Evolutionary conservation across 2,888 invertebrate species (phyloP).

Genomic region (Allacma fusca): DNA sequence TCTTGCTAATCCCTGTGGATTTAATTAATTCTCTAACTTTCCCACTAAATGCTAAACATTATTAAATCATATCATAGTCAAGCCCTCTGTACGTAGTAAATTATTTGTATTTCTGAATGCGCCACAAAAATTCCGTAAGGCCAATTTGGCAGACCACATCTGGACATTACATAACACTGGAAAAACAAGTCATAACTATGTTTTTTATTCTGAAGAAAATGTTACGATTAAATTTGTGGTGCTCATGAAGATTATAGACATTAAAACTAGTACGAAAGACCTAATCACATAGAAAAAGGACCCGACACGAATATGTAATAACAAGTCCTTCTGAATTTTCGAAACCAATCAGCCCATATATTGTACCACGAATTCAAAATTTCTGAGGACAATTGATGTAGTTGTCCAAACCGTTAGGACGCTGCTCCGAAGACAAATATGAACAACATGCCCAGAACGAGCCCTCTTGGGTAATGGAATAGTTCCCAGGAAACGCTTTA

Average conservation of each 20-base stretch:
- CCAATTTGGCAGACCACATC: too few species aligned
- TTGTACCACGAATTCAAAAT: neutral
- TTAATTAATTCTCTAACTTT: too few species aligned
- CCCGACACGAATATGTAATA: neutral
- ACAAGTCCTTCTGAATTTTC: neutral
- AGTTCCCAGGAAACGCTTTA: neutral
- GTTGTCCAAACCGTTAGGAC: neutral
- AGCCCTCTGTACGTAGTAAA: too few species aligned
- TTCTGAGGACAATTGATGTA: neutral
- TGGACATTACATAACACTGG: too few species aligned
- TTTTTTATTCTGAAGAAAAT: neutral
- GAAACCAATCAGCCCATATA: neutral
- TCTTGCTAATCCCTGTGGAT: too few species aligned
- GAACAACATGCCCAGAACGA: neutral
- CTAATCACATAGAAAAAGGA: constrained; percentile 5
- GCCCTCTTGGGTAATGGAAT: neutral
- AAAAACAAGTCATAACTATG: too few species aligned
- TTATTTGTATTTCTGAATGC: too few species aligned
- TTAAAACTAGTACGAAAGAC: neutral
- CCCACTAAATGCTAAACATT: too few species aligned
- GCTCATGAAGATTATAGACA: neutral
- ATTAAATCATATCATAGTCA: too few species aligned
- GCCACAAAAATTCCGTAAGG: too few species aligned
- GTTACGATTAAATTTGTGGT: constrained; percentile 9
- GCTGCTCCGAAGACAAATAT: too few species aligned